Evolutionary conservation across 2,888 invertebrate species (phyloP), one percentile per base, ranked within the genome.

Genomic region (Lasioglossum pauxillum): DNA sequence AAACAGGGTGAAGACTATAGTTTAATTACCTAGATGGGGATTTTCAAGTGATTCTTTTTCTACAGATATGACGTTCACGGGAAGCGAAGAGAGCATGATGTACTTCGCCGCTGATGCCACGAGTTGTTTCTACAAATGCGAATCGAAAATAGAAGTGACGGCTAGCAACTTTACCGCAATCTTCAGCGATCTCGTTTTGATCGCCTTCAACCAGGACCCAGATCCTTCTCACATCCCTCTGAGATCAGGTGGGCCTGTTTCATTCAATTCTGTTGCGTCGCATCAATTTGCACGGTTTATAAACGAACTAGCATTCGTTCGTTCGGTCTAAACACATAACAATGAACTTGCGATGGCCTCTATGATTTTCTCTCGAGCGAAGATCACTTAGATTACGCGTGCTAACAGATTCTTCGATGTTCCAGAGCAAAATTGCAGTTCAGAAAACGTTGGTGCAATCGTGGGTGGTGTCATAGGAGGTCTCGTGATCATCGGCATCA

Each of bases 381-480:
- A 53, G 23, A 53, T 31, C 2, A 31, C 2, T 31, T 31, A 31
- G 31, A 31, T n/a, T n/a, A 53, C 53, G n/a, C 53, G 23, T 23
- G n/a, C 53, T 53, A 53, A 53, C 53, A 53, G 53, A n/a, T 53
- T 53, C 23, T 35, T 67, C 35, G 23, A 35, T 35, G 23, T 67
- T 35, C 31, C 31, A 67, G 67, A 67, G 67, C 35, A 23, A 67
- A 67, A 67, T 67, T 67, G 67, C 67, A 35, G 35, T 31, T 8
- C 35, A 19, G 8, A 16, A 16, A 67, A 67, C 19, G 67, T 35
- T 4, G 67, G 67, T 10, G 35, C 35, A 23, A 67, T 67, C 35
- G 67, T 67, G 16, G 67, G 67, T 35, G 67, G 67, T 67, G 0
- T 67, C 67, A 67, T 67, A 35, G 67, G 67, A 67, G 67, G 35